Evolutionary conservation across 2,113 vertebrate species (phyloP).

Genomic region (Astur gentilis): DNA sequence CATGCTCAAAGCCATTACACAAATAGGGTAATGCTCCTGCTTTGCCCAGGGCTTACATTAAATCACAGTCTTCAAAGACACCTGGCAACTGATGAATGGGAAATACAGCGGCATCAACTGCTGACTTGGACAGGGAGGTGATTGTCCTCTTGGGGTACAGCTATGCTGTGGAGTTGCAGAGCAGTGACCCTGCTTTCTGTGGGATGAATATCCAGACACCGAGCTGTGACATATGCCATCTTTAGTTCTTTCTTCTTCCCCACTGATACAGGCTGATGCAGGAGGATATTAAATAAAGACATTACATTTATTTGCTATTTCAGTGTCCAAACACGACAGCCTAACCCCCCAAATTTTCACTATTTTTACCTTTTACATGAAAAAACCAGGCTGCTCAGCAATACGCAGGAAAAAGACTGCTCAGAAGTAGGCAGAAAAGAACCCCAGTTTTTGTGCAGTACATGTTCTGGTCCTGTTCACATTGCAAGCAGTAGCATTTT

Average conservation of each 20-base stretch:
- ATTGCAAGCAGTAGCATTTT: not conserved
- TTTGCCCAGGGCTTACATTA: not conserved
- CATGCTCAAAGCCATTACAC: not conserved
- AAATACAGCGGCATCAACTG: rapidly evolving
- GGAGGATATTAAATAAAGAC: not conserved
- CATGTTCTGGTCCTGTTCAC: not conserved
- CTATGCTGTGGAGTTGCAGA: not conserved
- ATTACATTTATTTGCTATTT: not conserved
- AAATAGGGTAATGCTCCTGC: not conserved
- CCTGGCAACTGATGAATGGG: not conserved
- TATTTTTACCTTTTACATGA: not conserved
- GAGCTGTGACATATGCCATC: no score
- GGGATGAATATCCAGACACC: not conserved
- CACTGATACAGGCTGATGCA: not conserved
- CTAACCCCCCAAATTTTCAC: not conserved
- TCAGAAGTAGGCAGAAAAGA: not conserved
- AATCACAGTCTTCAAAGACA: not conserved
- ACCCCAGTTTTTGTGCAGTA: not conserved
- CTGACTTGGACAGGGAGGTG: not conserved
- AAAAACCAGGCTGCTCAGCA: not conserved
- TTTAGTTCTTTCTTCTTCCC: not conserved
- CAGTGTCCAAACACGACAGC: not conserved
- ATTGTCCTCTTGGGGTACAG: no score
- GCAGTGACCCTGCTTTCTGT: not conserved
- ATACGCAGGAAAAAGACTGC: not conserved